Evolutionary conservation across 2,888 invertebrate genomes (phyloP), one percentile per base, ranked within the genome.

Genomic region (Osedax fenrisi): DNA sequence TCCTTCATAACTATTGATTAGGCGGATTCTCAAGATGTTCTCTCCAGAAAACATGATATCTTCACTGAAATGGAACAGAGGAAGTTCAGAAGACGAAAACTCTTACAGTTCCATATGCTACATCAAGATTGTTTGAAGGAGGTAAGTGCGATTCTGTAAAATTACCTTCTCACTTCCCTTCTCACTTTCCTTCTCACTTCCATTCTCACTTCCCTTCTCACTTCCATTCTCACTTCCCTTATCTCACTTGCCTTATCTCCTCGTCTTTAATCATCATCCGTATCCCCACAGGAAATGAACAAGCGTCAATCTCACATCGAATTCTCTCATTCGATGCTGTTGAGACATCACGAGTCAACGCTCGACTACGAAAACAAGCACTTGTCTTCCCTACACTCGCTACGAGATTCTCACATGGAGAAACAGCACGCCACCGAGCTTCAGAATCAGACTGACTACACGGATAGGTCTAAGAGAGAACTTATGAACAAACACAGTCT

Each of bases 281-380:
- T n/a, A 41, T 17, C 10, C 41, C 5, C 41, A 0, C 85, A 95
- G 92, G 97, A 97, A 86, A 86, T 97, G 81, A 92, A 91, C 85
- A 94, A 94, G 86, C 89, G 95, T 75, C 93, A 94, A 84, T 91
- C 92, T 79, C 97, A 98, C 84, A 85, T 97, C 80, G 95, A 97
- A 82, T 92, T 92, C 84, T 94, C 94, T 73, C 97, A 98, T 86
- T 88, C 89, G 70, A 93, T 96, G 91, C 87, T 97, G 78, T 86
- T 95, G 78, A 89, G 94, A 79, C 97, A 98, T 85, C 97, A 98
- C 86, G 95, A 96, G 84, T 92, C 92, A 85, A 95, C 96, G 69
- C 92, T 94, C 85, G 94, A 96, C 83, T 86, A 96, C 79, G 97
- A 98, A 85, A 92, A 94, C 85, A 88, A 92, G 80, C 97, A 98